A percentile compares a stretch with the other conserved stretches of the same genome.
Evolutionary conservation across 2,113 vertebrate genomes (phyloP).

Genomic region (Girardinichthys multiradiatus): DNA sequence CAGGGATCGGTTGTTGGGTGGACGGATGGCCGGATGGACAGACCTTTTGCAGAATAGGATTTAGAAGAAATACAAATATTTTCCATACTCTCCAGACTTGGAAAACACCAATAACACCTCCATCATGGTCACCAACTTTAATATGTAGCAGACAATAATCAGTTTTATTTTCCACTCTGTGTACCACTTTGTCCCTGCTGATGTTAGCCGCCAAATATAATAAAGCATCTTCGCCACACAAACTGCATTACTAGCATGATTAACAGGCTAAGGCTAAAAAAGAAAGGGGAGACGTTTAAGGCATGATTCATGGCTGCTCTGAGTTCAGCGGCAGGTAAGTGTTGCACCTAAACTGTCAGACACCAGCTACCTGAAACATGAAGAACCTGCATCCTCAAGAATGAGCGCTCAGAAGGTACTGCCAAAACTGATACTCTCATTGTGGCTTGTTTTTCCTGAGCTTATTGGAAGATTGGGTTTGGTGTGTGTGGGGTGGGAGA

Average conservation of each 20-base stretch:
- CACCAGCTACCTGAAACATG: constrained; percentile 62
- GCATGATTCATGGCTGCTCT: constrained; percentile 51
- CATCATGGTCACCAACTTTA: neutral
- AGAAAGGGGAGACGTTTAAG: neutral
- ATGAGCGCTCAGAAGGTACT: constrained; percentile 49
- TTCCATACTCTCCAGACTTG: too few relatives aligned
- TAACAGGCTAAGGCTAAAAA: constrained; percentile 33
- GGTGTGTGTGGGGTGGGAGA: constrained; percentile 6
- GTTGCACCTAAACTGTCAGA: constrained; percentile 66
- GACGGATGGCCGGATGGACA: too few relatives aligned
- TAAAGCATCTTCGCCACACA: constrained; percentile 42
- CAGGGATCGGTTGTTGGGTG: too few relatives aligned
- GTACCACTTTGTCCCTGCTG: constrained; percentile 50
- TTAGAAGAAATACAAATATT: too few relatives aligned
- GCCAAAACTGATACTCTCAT: constrained; percentile 65
- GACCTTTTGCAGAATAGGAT: too few relatives aligned
- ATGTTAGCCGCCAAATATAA: constrained; percentile 53
- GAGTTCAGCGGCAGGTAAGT: constrained; percentile 43
- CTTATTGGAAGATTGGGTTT: constrained; percentile 53
- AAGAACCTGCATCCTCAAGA: constrained; percentile 68
- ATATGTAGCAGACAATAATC: neutral
- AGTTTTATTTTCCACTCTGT: constrained; percentile 34
- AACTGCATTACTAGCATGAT: constrained; percentile 51
- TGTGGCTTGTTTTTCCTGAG: constrained; percentile 63
- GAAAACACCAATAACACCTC: neutral